Evolutionary conservation across 2,888 invertebrate species (phyloP).

Genomic region (Choristoneura rosaceana): DNA sequence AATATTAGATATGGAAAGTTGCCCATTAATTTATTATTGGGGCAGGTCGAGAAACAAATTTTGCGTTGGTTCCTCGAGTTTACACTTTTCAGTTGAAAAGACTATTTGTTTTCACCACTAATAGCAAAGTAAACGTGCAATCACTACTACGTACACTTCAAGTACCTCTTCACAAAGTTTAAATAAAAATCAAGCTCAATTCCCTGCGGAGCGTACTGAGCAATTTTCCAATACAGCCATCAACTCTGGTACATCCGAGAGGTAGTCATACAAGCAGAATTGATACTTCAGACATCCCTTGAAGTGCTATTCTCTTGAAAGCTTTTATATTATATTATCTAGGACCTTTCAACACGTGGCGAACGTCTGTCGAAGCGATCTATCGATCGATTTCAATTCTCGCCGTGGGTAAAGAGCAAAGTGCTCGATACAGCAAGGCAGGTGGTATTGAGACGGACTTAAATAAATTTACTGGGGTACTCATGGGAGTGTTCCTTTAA

Average conservation of each 20-base stretch:
- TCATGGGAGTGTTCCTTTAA: constrained; percentile 11
- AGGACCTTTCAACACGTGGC: constrained; percentile 83
- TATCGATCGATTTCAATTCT: constrained; percentile 42
- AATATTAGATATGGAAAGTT: too few species aligned
- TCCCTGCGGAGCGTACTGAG: constrained; percentile 37
- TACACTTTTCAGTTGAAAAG: background rate
- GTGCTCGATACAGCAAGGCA: constrained; percentile 47
- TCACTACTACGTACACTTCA: constrained; percentile 33
- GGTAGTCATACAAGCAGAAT: constrained; percentile 65
- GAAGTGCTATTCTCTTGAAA: constrained; percentile 79
- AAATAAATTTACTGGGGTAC: constrained; percentile 37
- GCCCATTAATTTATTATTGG: too few species aligned
- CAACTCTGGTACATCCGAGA: constrained; percentile 41
- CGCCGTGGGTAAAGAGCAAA: constrained; percentile 65
- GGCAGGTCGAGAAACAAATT: background rate
- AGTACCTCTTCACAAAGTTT: constrained; percentile 39
- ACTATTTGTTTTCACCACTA: constrained; percentile 25
- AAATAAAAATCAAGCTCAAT: constrained; percentile 42
- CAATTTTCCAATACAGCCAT: constrained; percentile 43
- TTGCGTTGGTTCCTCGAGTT: background rate
- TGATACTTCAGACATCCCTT: constrained; percentile 76
- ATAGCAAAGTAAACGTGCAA: constrained; percentile 38
- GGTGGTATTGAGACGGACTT: constrained; percentile 36
- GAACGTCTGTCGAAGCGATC: constrained; percentile 67
- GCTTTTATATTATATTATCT: constrained; percentile 84